Base-by-base conservation (phyloP, 2,113 vertebrate species). In the Elanoides forficatus region DNA sequence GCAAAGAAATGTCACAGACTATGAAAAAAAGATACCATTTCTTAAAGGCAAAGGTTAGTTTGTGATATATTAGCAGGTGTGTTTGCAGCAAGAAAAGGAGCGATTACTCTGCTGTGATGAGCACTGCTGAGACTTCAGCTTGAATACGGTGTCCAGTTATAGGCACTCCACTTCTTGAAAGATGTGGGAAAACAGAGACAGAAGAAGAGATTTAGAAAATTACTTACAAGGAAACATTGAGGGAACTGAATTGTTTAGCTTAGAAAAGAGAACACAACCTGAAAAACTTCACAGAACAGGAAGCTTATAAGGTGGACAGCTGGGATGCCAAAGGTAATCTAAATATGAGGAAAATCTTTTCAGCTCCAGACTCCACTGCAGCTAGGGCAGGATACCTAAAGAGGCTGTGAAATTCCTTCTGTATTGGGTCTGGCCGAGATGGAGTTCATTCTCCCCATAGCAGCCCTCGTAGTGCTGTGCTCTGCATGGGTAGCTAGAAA, bases 361-460 rank as follows among this genome's bases (percentile, higher is more conserved):
- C 94, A 86, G 90, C n/a, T 93, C 63, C 82, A 88, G 80, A 85
- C 36, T 93, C 67, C 67, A 45, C 58, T 90, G 94, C 67, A 93
- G 79, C 81, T 96, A 84, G 16, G 92, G 74, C 68, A 74, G 56
- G 60, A 81, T 72, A 93, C 56, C 91, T 93, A 79, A 84, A 86
- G 86, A 97, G 70, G 70, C 73, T 91, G 52, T 89, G 89, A 96
- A 96, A 95, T 78, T 91, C 86, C 60, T 95, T n/a, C n/a, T n/a
- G n/a, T n/a, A n/a, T n/a, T n/a, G n/a, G n/a, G n/a, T n/a, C n/a
- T n/a, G n/a, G n/a, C n/a, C n/a, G n/a, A n/a, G n/a, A n/a, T n/a
- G n/a, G n/a, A n/a, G n/a, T n/a, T n/a, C n/a, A n/a, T n/a, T n/a
- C n/a, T n/a, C n/a, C n/a, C n/a, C n/a, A n/a, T n/a, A n/a, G n/a